phyloP scores from a whole-genome alignment of 2,797 vertebrate species.

The Carcharodon carcharias region DNA sequence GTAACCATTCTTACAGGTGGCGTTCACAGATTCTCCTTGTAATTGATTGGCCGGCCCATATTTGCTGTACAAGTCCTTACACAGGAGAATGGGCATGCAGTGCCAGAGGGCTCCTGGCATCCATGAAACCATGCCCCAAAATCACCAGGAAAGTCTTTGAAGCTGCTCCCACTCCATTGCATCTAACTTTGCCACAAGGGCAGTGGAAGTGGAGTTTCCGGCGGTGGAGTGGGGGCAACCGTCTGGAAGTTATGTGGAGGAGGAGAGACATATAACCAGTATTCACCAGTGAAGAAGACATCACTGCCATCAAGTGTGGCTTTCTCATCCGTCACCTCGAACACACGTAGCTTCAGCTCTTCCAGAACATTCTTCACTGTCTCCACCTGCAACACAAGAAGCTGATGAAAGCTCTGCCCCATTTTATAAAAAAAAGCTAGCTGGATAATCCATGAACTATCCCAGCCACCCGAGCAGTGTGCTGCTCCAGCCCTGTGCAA shows the following conservation, averaged over 20 bases:
- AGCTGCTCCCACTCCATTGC: no score
- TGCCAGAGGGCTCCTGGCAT: not conserved
- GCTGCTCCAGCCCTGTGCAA: not conserved
- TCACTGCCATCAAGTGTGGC: constrained; percentile 83
- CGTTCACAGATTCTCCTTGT: not conserved
- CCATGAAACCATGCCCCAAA: not conserved
- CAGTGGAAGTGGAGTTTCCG: not conserved
- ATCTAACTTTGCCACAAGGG: not conserved
- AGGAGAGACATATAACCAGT: not conserved
- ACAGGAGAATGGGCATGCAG: not conserved
- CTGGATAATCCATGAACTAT: not conserved
- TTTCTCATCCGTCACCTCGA: constrained; percentile 68
- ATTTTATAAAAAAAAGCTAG: not conserved
- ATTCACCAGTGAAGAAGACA: constrained; percentile 72
- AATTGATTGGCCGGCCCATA: not conserved
- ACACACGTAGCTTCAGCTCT: constrained; percentile 72
- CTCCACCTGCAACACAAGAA: constrained; percentile 57
- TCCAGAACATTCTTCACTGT: constrained; percentile 71
- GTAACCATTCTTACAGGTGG: no score
- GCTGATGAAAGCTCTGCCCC: not conserved
- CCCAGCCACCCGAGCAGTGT: not conserved
- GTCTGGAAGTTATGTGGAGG: not conserved
- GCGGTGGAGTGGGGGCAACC: not conserved
- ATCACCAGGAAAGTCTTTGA: not conserved
- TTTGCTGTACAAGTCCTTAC: not conserved